Evolutionary conservation across 2,113 vertebrate species (phyloP).

Genomic region (Crotalus viridis): DNA sequence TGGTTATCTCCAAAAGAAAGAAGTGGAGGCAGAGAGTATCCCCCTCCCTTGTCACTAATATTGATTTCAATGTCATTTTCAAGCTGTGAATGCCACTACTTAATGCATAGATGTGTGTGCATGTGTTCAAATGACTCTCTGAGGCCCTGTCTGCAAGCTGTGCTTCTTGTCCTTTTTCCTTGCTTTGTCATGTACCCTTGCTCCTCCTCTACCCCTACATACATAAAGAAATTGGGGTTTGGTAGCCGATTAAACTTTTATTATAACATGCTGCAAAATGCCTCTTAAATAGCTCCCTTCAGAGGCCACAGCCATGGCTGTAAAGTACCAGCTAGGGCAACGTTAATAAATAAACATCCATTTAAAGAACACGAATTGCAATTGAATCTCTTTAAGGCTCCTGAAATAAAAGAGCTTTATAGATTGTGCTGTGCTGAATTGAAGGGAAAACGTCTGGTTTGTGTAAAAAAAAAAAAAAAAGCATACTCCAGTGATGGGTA

Average conservation of each 20-base stretch:
- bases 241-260: constrained; percentile 36
- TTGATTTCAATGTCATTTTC: neutral
- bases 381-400: neutral
- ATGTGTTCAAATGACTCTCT: neutral
- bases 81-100: neutral
- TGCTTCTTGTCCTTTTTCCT: neutral
- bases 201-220: neutral
- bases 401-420: constrained; percentile 15
- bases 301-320: neutral
- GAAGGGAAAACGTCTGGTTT: neutral
- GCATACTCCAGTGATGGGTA: neutral
- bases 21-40: too few relatives aligned
- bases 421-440: neutral
- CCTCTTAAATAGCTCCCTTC: constrained; percentile 9
- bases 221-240: neutral
- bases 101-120: neutral
- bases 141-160: neutral
- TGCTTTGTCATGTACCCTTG: neutral
- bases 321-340: neutral
- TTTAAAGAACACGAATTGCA: neutral
- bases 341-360: constrained; percentile 36
- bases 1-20: neutral
- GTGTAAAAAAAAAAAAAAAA: neutral
- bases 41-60: neutral
- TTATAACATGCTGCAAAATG: neutral